A percentile compares a stretch with the other conserved stretches of the same genome.
phyloP scores from a whole-genome alignment of 2,888 invertebrate species.

The Pterobdella sp. region DNA sequence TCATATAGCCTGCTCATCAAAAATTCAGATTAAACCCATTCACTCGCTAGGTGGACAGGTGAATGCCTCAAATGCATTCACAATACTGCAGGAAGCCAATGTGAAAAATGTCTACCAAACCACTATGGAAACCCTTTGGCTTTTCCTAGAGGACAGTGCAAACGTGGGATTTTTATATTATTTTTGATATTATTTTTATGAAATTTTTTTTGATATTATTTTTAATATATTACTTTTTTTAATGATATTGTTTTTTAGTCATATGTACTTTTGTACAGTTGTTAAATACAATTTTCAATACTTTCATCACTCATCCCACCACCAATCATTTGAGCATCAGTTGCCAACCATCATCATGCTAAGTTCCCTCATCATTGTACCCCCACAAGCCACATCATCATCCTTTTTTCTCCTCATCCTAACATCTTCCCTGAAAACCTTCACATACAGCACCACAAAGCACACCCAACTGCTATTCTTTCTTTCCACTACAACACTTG shows the following conservation, averaged over 20 bases:
- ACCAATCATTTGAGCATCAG: no score
- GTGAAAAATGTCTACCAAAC: constrained; percentile 82
- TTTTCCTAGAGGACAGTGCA: constrained; percentile 73
- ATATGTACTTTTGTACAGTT: neutral
- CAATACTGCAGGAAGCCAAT: constrained; percentile 82
- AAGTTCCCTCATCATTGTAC: neutral
- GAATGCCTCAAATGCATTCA: constrained; percentile 93
- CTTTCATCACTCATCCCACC: neutral
- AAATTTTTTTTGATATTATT: neutral
- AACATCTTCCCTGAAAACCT: no score
- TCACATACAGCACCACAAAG: no score
- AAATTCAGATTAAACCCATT: neutral
- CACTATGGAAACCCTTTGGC: constrained; percentile 89
- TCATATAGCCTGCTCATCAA: neutral
- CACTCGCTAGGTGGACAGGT: constrained; percentile 66
- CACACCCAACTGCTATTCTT: no score
- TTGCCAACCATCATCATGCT: neutral
- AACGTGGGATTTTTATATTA: constrained; percentile 45
- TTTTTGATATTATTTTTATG: neutral
- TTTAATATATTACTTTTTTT: neutral
- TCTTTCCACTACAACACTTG: neutral
- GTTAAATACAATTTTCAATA: neutral
- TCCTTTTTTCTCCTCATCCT: no score
- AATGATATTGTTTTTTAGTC: neutral
- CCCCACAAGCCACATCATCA: no score